These are phyloP conservation scores for Merops nubicus DNA, from an alignment of 2,113 vertebrate species.

Conservation along the genomic window DNA sequence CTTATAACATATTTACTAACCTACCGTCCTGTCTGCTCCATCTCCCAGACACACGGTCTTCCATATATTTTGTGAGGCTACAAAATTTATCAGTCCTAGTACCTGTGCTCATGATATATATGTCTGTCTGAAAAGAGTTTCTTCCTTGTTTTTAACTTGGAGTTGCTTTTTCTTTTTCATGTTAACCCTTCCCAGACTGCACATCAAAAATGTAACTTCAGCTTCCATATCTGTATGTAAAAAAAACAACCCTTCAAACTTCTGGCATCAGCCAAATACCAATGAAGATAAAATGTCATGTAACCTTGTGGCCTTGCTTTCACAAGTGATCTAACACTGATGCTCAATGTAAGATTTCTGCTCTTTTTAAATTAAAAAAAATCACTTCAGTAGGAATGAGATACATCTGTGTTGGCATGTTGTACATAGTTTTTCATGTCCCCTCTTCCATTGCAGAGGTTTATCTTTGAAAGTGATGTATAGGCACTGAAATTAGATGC, in stretches of 20 bases:
- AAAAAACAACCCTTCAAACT: not conserved
- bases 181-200: not conserved
- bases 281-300: not conserved
- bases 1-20: not conserved
- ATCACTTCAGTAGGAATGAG: not conserved
- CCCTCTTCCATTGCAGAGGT: not conserved
- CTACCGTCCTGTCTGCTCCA: not conserved
- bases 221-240: not conserved
- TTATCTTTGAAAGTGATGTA: not conserved
- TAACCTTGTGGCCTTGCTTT: not conserved
- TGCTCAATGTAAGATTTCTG: not conserved
- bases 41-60: not conserved
- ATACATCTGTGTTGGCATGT: not conserved
- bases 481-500: not conserved
- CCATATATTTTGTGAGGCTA: not conserved
- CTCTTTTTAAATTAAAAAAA: not conserved
- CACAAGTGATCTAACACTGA: not conserved
- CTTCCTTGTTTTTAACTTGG: not conserved
- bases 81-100: not conserved
- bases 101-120: not conserved
- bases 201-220: not conserved
- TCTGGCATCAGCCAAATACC: not conserved
- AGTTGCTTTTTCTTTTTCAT: not conserved
- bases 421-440: not conserved
- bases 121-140: not conserved